Conservation (phyloP, 2,888 invertebrate species). For the Drosophila parthenogenetica region DNA sequence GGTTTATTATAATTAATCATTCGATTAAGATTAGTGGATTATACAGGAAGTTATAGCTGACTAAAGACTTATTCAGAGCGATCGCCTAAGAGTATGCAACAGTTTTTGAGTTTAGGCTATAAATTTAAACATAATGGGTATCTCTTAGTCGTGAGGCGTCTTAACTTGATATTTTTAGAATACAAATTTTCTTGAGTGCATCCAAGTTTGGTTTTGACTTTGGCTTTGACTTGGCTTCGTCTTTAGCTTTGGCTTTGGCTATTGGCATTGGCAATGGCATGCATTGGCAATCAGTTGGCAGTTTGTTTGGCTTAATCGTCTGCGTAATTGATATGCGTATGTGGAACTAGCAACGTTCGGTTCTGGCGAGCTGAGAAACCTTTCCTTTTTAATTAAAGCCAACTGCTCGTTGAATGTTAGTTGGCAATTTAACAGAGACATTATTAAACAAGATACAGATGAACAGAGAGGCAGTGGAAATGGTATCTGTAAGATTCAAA, state of each 20-base stretch:
- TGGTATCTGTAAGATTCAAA: slow-evolving; percentile 47
- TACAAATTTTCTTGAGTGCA: slow-evolving; percentile 20
- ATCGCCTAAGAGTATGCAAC: too few relatives aligned
- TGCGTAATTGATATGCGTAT: slow-evolving; percentile 73
- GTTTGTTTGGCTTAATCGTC: slow-evolving; percentile 81
- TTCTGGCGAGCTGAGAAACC: slow-evolving; percentile 12
- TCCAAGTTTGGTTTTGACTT: slow-evolving; percentile 42
- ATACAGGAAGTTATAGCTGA: too few relatives aligned
- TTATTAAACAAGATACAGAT: slow-evolving; percentile 45
- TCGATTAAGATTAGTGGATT: too few relatives aligned
- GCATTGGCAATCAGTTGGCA: slow-evolving; percentile 78
- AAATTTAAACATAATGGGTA: background rate
- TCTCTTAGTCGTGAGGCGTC: background rate
- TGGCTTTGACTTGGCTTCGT: slow-evolving; percentile 24
- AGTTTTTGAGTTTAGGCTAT: too few relatives aligned
- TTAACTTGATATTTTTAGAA: background rate
- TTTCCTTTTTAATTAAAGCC: slow-evolving; percentile 70
- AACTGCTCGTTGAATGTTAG: slow-evolving; percentile 54
- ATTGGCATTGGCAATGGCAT: slow-evolving; percentile 61
- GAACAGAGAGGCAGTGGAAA: slow-evolving; percentile 62
- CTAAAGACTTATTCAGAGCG: too few relatives aligned
- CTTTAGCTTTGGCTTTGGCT: slow-evolving; percentile 35
- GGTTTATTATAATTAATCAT: too few relatives aligned
- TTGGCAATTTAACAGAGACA: slow-evolving; percentile 72
- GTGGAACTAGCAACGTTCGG: slow-evolving; percentile 9